phyloP scores from a whole-genome alignment of 1,140 invertebrate species.

The Ephestia elutella region DNA sequence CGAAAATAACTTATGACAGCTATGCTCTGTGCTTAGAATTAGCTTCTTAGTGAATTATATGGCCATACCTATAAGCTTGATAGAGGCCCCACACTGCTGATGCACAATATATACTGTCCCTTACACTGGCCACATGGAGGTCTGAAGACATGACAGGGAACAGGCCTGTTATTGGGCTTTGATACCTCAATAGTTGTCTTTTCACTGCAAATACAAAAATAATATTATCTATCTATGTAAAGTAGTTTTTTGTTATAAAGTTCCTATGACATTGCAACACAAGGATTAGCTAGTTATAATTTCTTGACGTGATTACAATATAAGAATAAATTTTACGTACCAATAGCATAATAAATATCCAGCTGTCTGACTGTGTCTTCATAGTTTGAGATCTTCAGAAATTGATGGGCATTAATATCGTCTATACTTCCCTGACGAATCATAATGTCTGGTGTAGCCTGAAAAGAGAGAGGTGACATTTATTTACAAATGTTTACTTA shows the following conservation, averaged over 20 bases:
- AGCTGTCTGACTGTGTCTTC: constrained; percentile 91
- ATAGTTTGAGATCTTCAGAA: constrained; percentile 89
- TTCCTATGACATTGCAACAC: too few species aligned
- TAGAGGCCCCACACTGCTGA: constrained; percentile 96
- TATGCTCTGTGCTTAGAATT: too few species aligned
- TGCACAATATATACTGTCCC: constrained; percentile 98
- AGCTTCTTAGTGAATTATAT: too few species aligned
- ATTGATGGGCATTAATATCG: constrained; percentile 83
- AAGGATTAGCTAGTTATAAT: too few species aligned
- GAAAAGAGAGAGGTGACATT: constrained; percentile 15
- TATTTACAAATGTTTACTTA: too few species aligned
- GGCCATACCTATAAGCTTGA: constrained; percentile 91
- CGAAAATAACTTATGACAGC: too few species aligned
- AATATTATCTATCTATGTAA: background rate
- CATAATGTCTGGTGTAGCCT: constrained; percentile 57
- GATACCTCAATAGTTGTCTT: constrained; percentile 91
- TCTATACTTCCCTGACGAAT: constrained; percentile 79
- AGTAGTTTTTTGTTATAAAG: background rate
- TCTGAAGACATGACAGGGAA: constrained; percentile 93
- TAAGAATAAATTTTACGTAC: constrained; percentile 66
- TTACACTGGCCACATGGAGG: constrained; percentile 85
- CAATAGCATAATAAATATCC: constrained; percentile 94
- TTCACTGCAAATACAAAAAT: constrained; percentile 83
- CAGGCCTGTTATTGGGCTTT: constrained; percentile 95
- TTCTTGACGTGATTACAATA: too few species aligned